These are phyloP conservation scores for Drosophila nigricruria DNA, from an alignment of 2,888 invertebrate genomes.

Conservation along the genomic window DNA sequence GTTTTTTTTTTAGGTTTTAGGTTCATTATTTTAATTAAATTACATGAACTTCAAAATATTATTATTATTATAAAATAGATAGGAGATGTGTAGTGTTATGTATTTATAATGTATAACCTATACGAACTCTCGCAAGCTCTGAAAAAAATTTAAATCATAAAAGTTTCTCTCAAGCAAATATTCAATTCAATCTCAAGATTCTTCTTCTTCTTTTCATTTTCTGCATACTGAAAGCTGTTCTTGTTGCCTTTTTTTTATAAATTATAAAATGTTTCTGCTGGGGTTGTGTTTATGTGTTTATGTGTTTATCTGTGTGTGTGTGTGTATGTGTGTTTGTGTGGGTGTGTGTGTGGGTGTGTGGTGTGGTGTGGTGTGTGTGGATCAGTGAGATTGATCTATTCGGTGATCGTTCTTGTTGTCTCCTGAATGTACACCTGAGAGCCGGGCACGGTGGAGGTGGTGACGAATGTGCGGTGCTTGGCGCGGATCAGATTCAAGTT, in stretches of 20 bases:
- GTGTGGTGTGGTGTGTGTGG: constrained; percentile 19
- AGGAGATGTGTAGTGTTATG: constrained; percentile 79
- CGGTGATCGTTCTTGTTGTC: constrained; percentile 88
- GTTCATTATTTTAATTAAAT: constrained; percentile 84
- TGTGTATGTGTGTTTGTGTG: constrained; percentile 20
- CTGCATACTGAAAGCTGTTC: constrained; percentile 38
- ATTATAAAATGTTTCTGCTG: constrained; percentile 53
- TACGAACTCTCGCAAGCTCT: constrained; percentile 73
- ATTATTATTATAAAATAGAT: constrained; percentile 72
- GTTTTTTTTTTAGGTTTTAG: constrained; percentile 70
- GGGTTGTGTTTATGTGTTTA: constrained; percentile 14
- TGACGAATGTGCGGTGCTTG: constrained; percentile 99
- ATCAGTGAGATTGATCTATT: constrained; percentile 73
- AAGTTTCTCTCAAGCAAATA: constrained; percentile 60
- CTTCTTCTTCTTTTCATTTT: constrained; percentile 15
- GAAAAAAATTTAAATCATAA: constrained; percentile 71
- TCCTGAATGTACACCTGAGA: constrained; percentile 96
- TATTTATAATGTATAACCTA: constrained; percentile 78
- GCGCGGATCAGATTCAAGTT: constrained; percentile 97
- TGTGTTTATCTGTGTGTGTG: constrained; percentile 25
- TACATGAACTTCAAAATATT: constrained; percentile 83
- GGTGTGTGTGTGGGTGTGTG: constrained; percentile 17
- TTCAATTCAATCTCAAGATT: constrained; percentile 32
- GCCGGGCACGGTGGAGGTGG: constrained; percentile 96
- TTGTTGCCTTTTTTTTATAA: constrained; percentile 36